phyloP scores from a whole-genome alignment of 2,888 invertebrate species.

The Amiota mariae region DNA sequence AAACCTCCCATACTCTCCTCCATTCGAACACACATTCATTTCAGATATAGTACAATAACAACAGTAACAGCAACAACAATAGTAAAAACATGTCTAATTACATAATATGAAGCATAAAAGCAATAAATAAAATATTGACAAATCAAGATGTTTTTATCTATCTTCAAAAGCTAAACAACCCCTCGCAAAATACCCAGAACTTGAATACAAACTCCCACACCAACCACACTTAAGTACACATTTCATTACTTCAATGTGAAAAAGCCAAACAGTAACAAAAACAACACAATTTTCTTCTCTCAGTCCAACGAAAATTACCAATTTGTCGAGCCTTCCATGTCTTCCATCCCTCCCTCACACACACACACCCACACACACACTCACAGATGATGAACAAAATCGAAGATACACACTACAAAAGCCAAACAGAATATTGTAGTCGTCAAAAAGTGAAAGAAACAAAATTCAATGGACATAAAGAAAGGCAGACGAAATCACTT shows the following conservation, averaged over 20 bases:
- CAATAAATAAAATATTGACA: conserved; percentile 27
- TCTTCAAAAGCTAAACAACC: conserved; percentile 4
- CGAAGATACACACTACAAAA: conserved; percentile 17
- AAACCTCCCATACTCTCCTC: too few species aligned
- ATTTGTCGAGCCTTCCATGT: conserved; percentile 3
- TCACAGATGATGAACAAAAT: background rate
- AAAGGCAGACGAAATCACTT: conserved; percentile 34
- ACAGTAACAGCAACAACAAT: background rate
- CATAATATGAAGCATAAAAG: conserved; percentile 16
- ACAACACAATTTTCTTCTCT: background rate
- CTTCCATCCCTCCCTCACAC: conserved; percentile 1
- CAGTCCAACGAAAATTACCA: background rate
- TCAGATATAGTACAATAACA: background rate
- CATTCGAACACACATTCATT: too few species aligned
- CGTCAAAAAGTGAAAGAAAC: conserved; percentile 5
- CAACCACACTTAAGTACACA: too few species aligned
- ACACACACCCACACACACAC: background rate
- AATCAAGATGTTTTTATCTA: conserved; percentile 23
- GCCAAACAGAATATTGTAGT: conserved; percentile 23
- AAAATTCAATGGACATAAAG: background rate
- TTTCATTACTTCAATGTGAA: too few species aligned
- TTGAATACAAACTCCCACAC: too few species aligned
- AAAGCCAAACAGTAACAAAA: background rate
- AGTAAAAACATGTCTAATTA: background rate
- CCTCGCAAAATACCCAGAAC: background rate